A percentile compares a stretch with the other conserved stretches of the same genome.
Conservation (phyloP, 1,140 invertebrate species). For the Papilio glaucus region DNA sequence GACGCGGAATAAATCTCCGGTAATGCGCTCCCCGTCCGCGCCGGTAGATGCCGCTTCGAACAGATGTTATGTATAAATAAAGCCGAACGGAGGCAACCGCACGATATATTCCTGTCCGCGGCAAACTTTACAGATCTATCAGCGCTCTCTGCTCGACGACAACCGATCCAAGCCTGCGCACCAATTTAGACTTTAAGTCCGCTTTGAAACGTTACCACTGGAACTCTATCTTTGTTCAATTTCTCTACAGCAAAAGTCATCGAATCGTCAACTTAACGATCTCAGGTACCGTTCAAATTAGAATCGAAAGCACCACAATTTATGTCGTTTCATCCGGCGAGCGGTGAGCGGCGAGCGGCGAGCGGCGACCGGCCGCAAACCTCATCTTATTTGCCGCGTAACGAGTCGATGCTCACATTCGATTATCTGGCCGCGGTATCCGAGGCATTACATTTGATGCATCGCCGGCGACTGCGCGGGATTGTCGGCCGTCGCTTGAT, state of each 20-base stretch:
- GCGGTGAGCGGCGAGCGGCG: too few relatives aligned
- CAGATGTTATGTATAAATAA: constrained; percentile 83
- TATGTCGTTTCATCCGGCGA: constrained; percentile 55
- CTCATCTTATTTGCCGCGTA: constrained; percentile 81
- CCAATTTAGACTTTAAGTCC: constrained; percentile 62
- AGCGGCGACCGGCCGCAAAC: constrained; percentile 51
- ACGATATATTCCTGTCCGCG: constrained; percentile 83
- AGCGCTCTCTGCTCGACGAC: constrained; percentile 62
- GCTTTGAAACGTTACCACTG: constrained; percentile 31
- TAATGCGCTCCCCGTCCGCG: constrained; percentile 79
- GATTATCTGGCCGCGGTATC: constrained; percentile 82
- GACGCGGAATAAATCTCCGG: constrained; percentile 82
- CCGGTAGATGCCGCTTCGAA: constrained; percentile 81
- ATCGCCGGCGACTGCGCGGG: constrained; percentile 78
- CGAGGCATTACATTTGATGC: constrained; percentile 82
- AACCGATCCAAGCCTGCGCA: constrained; percentile 50
- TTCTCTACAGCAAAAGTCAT: not conserved
- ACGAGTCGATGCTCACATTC: constrained; percentile 82
- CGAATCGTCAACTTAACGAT: constrained; percentile 28
- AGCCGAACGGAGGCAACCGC: constrained; percentile 80
- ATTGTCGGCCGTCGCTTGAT: constrained; percentile 79
- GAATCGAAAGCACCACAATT: constrained; percentile 44
- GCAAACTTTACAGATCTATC: constrained; percentile 83
- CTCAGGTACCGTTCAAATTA: constrained; percentile 56
- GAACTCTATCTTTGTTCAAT: not conserved